Conservation (phyloP, 2,888 invertebrate genomes). For the Leptogaster cylindrica region DNA sequence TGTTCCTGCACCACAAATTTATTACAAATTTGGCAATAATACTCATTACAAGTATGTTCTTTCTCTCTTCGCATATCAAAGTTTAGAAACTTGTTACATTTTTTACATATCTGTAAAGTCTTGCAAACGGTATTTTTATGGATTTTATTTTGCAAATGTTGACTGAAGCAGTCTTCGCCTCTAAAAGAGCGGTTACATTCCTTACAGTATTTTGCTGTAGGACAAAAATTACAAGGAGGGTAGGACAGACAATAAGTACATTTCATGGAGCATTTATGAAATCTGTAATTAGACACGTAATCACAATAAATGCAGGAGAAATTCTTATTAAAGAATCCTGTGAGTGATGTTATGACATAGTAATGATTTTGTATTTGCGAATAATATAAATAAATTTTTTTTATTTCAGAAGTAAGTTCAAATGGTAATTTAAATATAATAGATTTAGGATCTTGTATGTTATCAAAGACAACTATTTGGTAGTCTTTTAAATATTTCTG, state of each 20-base stretch:
- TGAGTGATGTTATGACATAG: constrained; percentile 21
- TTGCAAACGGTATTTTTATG: constrained; percentile 1
- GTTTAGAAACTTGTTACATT: neutral
- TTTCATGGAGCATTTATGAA: constrained; percentile 6
- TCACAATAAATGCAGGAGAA: constrained; percentile 20
- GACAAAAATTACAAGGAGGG: constrained; percentile 16
- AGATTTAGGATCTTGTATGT: no score
- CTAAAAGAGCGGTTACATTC: constrained; percentile 14
- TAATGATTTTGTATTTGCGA: constrained; percentile 17
- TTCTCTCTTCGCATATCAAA: neutral
- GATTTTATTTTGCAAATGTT: constrained; percentile 15
- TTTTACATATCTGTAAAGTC: constrained; percentile 4
- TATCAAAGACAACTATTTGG: no score
- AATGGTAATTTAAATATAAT: no score
- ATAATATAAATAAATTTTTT: constrained; percentile 21
- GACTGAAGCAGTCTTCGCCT: constrained; percentile 11
- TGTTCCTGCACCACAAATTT: neutral
- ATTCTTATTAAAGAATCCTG: constrained; percentile 26
- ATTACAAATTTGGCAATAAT: neutral
- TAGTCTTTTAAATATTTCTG: no score
- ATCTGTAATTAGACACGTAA: neutral
- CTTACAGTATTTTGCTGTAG: neutral
- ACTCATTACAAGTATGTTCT: neutral
- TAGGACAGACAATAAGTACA: constrained; percentile 17
- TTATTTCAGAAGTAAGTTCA: no score